Conservation (phyloP, 2,797 vertebrate species). For the Gallinago stenura region DNA sequence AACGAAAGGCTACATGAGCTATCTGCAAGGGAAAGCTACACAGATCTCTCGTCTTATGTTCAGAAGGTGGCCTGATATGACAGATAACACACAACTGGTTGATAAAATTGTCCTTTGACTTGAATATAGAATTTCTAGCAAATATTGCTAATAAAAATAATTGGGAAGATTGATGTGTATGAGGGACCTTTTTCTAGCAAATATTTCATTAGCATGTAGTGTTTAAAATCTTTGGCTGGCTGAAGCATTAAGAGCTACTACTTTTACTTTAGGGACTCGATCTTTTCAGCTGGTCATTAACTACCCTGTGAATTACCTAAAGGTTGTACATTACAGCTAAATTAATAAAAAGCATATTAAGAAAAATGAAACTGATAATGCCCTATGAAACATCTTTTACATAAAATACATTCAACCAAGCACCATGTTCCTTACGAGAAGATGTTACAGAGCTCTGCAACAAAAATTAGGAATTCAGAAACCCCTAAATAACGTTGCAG, state of each 20-base stretch:
- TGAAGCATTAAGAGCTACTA: not conserved
- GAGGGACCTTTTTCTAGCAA: not conserved
- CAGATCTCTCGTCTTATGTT: not conserved
- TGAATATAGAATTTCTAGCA: not conserved
- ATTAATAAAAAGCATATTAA: constrained; percentile 9
- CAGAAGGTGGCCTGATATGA: not conserved
- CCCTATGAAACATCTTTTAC: not conserved
- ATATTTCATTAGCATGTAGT: not conserved
- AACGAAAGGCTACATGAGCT: not conserved
- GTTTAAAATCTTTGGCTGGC: not conserved
- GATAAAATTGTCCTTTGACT: not conserved
- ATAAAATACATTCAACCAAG: not conserved
- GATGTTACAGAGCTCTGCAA: not conserved
- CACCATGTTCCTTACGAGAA: not conserved
- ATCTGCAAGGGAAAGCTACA: not conserved
- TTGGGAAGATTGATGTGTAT: not conserved
- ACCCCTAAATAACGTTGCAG: not conserved
- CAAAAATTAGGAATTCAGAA: not conserved
- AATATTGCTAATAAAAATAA: not conserved
- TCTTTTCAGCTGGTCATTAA: not conserved
- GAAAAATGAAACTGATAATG: not conserved
- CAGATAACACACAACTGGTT: not conserved
- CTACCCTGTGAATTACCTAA: not conserved
- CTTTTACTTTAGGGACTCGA: not conserved
- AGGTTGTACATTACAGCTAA: not conserved